These are phyloP conservation scores for Chalcosyrphus nemorum DNA, from an alignment of 2,888 invertebrate species.

Conservation along the genomic window DNA sequence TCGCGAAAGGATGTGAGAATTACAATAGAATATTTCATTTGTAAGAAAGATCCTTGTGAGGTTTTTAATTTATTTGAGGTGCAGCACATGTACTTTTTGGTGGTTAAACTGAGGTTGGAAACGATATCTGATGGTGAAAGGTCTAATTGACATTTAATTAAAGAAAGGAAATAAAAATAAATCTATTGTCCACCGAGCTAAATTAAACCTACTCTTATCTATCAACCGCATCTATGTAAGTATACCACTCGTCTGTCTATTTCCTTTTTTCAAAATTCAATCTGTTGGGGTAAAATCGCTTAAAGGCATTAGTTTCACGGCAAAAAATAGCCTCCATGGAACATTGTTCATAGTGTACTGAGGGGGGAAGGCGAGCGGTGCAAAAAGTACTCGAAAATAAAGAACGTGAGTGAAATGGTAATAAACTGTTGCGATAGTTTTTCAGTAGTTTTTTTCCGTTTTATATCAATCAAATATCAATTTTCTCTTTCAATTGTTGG, in stretches of 20 bases:
- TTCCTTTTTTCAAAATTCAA: not conserved
- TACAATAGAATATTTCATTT: not conserved
- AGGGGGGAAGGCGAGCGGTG: too few species aligned
- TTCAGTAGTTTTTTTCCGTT: not conserved
- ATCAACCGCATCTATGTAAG: not conserved
- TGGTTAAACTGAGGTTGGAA: too few species aligned
- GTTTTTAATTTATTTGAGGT: not conserved
- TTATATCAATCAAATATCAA: constrained; percentile 31
- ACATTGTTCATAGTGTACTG: too few species aligned
- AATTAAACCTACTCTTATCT: not conserved
- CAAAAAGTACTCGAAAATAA: not conserved
- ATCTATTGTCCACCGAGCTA: not conserved
- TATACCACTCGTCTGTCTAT: not conserved
- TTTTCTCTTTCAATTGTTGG: not conserved
- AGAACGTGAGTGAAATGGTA: constrained; percentile 6
- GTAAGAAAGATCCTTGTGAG: not conserved
- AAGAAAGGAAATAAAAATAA: not conserved
- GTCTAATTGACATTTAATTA: not conserved
- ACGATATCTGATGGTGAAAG: too few species aligned
- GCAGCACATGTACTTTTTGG: too few species aligned
- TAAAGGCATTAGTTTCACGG: not conserved
- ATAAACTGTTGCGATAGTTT: constrained; percentile 20
- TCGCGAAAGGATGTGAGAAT: not conserved
- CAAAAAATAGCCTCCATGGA: not conserved
- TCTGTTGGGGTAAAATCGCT: not conserved